Evolutionary conservation across 2,888 invertebrate species (phyloP).

Genomic region (Taphrorychus bicolor): DNA sequence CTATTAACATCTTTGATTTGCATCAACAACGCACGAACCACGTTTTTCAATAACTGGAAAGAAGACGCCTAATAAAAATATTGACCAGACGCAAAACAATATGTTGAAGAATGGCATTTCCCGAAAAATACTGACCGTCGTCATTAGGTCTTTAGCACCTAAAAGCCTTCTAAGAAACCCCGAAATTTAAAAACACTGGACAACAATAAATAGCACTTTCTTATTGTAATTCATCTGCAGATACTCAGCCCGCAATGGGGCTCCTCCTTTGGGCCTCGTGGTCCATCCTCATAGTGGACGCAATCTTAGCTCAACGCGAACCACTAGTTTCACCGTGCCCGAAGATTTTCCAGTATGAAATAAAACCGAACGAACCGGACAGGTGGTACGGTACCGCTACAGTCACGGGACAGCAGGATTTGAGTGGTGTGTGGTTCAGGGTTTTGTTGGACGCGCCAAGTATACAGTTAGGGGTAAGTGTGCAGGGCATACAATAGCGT

Average conservation of each 20-base stretch:
- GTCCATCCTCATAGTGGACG: background rate
- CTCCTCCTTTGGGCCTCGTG: background rate
- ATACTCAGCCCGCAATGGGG: background rate
- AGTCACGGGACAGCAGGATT: conserved; percentile 63
- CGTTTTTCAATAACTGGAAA: background rate
- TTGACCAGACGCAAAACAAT: background rate
- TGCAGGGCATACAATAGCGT: background rate
- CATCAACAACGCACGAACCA: background rate
- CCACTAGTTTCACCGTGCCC: conserved; percentile 64
- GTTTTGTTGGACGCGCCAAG: conserved; percentile 60
- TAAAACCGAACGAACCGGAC: conserved; percentile 63
- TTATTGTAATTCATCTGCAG: background rate
- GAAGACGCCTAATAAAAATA: background rate
- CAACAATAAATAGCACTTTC: too few relatives aligned
- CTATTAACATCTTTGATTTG: background rate
- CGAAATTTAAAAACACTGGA: too few relatives aligned
- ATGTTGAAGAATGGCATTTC: too few relatives aligned
- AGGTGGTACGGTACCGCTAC: conserved; percentile 70
- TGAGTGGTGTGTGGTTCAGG: conserved; percentile 67
- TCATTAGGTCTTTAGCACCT: too few relatives aligned
- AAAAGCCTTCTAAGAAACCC: too few relatives aligned
- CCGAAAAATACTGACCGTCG: too few relatives aligned
- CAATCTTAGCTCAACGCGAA: background rate
- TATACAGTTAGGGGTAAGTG: conserved; percentile 47
- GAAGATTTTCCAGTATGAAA: conserved; percentile 65